Evolutionary conservation across 2,888 invertebrate genomes (phyloP).

Genomic region (Taphrorychus bicolor): DNA sequence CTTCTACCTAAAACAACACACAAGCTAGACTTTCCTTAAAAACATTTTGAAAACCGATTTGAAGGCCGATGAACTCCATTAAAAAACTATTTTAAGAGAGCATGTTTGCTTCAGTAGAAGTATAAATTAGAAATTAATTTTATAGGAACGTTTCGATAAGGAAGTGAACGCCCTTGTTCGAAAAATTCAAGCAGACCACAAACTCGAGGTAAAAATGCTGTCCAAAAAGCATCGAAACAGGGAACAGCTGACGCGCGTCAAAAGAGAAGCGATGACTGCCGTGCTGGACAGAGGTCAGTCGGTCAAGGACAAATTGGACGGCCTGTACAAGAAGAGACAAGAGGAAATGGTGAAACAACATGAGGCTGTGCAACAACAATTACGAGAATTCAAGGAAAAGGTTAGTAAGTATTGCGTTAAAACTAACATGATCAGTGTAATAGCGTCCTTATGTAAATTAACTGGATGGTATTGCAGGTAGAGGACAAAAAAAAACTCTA

Average conservation of each 20-base stretch:
- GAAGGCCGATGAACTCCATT: too few relatives aligned
- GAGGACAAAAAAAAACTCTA: too few relatives aligned
- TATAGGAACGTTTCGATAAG: slow-evolving; percentile 68
- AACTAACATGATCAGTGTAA: too few relatives aligned
- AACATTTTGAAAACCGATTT: too few relatives aligned
- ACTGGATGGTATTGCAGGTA: too few relatives aligned
- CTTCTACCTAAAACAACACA: too few relatives aligned
- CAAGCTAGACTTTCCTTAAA: too few relatives aligned
- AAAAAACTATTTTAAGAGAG: too few relatives aligned
- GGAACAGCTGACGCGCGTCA: slow-evolving; percentile 86
- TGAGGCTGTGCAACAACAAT: slow-evolving; percentile 74
- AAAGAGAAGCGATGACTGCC: slow-evolving; percentile 80
- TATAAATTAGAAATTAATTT: neutral
- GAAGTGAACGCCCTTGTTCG: slow-evolving; percentile 80
- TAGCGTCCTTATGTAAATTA: too few relatives aligned
- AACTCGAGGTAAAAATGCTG: slow-evolving; percentile 87
- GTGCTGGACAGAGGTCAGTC: slow-evolving; percentile 90
- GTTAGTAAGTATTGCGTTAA: slow-evolving; percentile 56
- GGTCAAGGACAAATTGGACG: slow-evolving; percentile 82
- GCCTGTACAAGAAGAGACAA: slow-evolving; percentile 77
- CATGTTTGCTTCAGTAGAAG: too few relatives aligned
- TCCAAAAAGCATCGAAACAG: slow-evolving; percentile 89
- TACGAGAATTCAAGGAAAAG: slow-evolving; percentile 72
- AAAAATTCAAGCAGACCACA: slow-evolving; percentile 80
- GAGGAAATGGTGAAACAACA: slow-evolving; percentile 80